Conservation (phyloP, 2,888 invertebrate genomes). For the Patella ulyssiponensis region DNA sequence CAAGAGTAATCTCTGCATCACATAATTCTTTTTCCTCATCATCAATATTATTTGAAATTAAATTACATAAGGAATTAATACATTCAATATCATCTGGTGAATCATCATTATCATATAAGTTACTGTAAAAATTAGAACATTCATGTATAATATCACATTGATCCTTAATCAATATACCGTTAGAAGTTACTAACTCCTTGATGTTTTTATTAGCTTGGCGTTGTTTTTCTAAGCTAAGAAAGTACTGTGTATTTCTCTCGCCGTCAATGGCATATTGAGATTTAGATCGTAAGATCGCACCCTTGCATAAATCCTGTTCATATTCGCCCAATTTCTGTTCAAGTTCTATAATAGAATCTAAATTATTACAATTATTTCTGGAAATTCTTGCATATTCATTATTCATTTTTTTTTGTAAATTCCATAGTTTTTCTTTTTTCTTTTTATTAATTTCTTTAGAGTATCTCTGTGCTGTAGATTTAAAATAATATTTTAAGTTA, state of each 20-base stretch:
- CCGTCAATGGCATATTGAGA: not conserved
- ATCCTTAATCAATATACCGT: not conserved
- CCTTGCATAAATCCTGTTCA: not conserved
- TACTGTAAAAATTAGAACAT: not conserved
- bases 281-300: not conserved
- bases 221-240: not conserved
- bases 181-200: not conserved
- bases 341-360: not conserved
- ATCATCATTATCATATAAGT: not conserved
- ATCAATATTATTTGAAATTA: not conserved
- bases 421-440: conserved; percentile 18
- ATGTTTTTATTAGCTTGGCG: not conserved
- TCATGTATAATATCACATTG: not conserved
- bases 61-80: not conserved
- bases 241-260: not conserved
- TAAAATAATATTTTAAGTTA: conserved; percentile 30
- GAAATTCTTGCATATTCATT: conserved; percentile 8
- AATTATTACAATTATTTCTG: not conserved
- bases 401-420: conserved; percentile 19
- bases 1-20: conserved; percentile 11
- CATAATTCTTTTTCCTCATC: not conserved
- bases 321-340: not conserved
- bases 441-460: conserved; percentile 10
- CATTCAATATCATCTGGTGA: conserved; percentile 1
- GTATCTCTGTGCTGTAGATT: conserved; percentile 12